These are phyloP conservation scores for Belonocnema kinseyi DNA, from an alignment of 1,140 invertebrate genomes.

Conservation along the genomic window DNA sequence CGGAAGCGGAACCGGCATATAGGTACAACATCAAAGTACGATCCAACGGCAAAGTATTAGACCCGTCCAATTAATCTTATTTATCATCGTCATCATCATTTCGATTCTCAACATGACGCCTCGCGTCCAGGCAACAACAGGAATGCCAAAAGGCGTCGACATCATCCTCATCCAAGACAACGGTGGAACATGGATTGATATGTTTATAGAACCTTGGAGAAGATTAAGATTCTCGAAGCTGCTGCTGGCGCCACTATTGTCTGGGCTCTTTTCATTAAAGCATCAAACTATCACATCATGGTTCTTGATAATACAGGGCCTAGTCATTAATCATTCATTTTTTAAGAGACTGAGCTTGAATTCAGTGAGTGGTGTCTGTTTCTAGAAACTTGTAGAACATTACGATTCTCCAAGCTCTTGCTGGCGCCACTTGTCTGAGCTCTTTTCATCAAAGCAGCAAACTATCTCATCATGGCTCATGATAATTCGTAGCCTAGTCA, in stretches of 20 bases:
- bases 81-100: constrained; percentile 32
- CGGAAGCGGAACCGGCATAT: constrained; percentile 70
- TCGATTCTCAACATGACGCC: constrained; percentile 45
- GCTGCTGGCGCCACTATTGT: background rate
- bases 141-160: background rate
- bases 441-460: background rate
- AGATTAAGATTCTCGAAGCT: background rate
- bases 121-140: constrained; percentile 10
- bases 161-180: background rate
- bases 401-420: too few relatives aligned
- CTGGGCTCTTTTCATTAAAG: background rate
- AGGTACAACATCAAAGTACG: constrained; percentile 74
- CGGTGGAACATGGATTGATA: constrained; percentile 1
- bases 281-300: background rate
- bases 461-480: background rate
- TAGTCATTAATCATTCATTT: too few relatives aligned
- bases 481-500: background rate
- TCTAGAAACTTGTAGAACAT: too few relatives aligned
- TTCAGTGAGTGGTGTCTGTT: too few relatives aligned
- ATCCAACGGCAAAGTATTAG: constrained; percentile 74
- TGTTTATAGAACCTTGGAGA: background rate
- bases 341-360: too few relatives aligned
- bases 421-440: background rate
- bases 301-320: too few relatives aligned
- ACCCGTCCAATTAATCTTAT: constrained; percentile 70